Evolutionary conservation across 2,113 vertebrate genomes (phyloP).

Genomic region (Butastur rufipennis): DNA sequence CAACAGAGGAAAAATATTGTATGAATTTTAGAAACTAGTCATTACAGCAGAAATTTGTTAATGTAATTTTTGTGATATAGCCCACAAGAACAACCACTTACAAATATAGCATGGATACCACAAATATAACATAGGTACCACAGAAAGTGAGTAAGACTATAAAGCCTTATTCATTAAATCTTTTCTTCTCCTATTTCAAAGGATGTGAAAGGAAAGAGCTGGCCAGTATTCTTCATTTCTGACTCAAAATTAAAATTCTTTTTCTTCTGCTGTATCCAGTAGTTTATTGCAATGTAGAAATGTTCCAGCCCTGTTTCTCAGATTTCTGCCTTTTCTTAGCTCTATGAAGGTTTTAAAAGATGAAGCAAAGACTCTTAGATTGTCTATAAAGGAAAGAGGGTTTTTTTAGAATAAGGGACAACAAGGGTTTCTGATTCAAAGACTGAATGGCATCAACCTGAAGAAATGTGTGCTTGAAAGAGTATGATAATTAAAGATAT

Average conservation of each 20-base stretch:
- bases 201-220: background rate
- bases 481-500: background rate
- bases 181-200: background rate
- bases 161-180: background rate
- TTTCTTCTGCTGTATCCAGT: background rate
- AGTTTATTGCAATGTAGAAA: background rate
- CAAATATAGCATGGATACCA: background rate
- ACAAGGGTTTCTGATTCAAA: background rate
- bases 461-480: background rate
- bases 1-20: background rate
- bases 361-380: background rate
- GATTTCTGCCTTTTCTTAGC: background rate
- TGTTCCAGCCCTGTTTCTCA: background rate
- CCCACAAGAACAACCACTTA: background rate
- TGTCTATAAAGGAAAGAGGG: background rate
- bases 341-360: background rate
- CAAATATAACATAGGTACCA: background rate
- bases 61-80: background rate
- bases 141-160: background rate
- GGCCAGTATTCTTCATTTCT: background rate
- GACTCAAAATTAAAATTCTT: background rate
- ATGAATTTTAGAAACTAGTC: background rate
- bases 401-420: background rate
- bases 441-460: background rate
- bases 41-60: background rate